A percentile compares a stretch with the other conserved stretches of the same genome.
These are phyloP conservation scores for Willisornis vidua DNA, from an alignment of 2,113 vertebrate species.

Conservation along the genomic window DNA sequence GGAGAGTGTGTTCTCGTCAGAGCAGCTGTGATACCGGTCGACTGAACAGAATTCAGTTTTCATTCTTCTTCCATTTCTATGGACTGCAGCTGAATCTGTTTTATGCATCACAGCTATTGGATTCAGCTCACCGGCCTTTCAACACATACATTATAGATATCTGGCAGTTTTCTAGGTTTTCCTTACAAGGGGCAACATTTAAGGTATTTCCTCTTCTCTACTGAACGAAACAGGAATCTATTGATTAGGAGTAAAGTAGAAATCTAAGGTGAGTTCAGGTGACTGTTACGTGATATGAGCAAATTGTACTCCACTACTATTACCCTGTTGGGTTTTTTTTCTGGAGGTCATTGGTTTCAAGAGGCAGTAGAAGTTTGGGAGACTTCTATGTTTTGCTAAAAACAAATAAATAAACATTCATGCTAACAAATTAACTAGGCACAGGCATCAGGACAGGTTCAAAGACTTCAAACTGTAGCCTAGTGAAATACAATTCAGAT, in stretches of 20 bases:
- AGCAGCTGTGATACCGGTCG: background rate
- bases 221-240: background rate
- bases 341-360: background rate
- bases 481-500: background rate
- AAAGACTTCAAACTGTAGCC: background rate
- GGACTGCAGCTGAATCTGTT: background rate
- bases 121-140: background rate
- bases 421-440: background rate
- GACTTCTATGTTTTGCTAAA: background rate
- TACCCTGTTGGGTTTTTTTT: background rate
- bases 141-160: background rate
- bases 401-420: background rate
- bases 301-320: background rate
- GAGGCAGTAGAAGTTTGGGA: background rate
- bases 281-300: background rate
- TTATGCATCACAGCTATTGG: background rate
- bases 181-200: background rate
- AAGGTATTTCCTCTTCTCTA: background rate
- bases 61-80: background rate
- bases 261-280: background rate
- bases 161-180: background rate
- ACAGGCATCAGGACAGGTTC: background rate
- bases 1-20: background rate
- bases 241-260: background rate
- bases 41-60: background rate